Evolutionary conservation across 2,797 vertebrate genomes (phyloP).

Genomic region (Characodon lateralis): DNA sequence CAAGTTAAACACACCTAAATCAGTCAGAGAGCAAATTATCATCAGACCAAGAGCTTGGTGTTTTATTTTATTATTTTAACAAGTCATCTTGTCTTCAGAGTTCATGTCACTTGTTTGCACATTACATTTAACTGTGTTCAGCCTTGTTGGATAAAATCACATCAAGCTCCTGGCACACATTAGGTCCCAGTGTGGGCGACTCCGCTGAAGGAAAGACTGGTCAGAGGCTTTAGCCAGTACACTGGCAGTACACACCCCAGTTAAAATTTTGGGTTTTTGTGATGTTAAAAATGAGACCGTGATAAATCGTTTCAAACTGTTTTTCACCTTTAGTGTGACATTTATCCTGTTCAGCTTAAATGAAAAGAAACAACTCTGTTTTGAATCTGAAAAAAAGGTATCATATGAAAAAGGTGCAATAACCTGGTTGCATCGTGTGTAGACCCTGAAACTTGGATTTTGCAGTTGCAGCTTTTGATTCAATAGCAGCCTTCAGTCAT

Average conservation of each 20-base stretch:
- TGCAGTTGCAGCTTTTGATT: too few relatives aligned
- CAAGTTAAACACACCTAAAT: slow-evolving; percentile 74
- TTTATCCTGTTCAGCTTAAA: neutral
- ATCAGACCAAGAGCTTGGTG: neutral
- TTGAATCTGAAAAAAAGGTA: too few relatives aligned
- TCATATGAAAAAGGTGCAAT: neutral
- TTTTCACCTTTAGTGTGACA: neutral
- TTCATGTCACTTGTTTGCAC: neutral
- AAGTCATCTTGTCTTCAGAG: neutral
- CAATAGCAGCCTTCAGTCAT: too few relatives aligned
- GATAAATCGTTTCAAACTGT: too few relatives aligned
- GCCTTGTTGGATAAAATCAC: neutral
- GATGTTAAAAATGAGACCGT: neutral
- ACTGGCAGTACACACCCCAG: too few relatives aligned
- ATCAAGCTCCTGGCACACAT: neutral
- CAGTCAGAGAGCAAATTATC: too few relatives aligned
- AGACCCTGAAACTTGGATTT: too few relatives aligned
- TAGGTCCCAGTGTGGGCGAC: neutral
- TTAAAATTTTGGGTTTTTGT: neutral
- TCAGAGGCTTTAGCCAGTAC: neutral
- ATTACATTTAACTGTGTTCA: slow-evolving; percentile 7
- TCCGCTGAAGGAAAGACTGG: neutral
- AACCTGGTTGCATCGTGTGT: neutral
- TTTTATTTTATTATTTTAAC: neutral
- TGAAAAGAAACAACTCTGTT: neutral